phyloP scores from a whole-genome alignment of 2,113 vertebrate species.

The Polypterus senegalus region DNA sequence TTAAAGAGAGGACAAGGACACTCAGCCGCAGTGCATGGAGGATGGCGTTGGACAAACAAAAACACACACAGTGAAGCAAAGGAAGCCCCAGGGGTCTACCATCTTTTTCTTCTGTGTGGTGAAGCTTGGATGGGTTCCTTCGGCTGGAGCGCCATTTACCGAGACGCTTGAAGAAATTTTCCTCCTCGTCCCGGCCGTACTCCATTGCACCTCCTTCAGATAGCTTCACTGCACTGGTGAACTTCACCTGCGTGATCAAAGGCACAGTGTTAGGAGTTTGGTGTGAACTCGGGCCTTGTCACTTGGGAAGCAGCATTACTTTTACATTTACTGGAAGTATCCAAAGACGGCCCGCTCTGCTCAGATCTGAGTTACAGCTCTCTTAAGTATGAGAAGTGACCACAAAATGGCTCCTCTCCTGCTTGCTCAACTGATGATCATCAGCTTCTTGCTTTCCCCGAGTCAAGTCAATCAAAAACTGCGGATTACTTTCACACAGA shows the following conservation, averaged over 20 bases:
- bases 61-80: constrained; percentile 40
- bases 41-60: constrained; percentile 22
- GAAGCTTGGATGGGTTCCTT: constrained; percentile 79
- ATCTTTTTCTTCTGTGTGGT: constrained; percentile 88
- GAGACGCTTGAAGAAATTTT: constrained; percentile 99
- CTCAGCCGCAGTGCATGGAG: constrained; percentile 21
- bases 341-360: too few species aligned
- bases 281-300: too few species aligned
- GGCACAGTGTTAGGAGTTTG: background rate
- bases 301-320: background rate
- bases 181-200: constrained; percentile 87
- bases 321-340: too few species aligned
- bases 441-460: too few species aligned
- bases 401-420: too few species aligned
- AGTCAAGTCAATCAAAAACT: too few species aligned
- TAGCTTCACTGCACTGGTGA: constrained; percentile 92
- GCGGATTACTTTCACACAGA: too few species aligned
- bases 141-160: constrained; percentile 89
- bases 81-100: constrained; percentile 60
- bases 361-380: too few species aligned
- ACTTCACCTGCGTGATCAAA: constrained; percentile 73
- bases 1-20: constrained; percentile 10
- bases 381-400: too few species aligned
- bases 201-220: constrained; percentile 79
- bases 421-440: too few species aligned